Base-by-base conservation (phyloP, 2,888 invertebrate genomes). In the Acrocyrtus sp. region DNA sequence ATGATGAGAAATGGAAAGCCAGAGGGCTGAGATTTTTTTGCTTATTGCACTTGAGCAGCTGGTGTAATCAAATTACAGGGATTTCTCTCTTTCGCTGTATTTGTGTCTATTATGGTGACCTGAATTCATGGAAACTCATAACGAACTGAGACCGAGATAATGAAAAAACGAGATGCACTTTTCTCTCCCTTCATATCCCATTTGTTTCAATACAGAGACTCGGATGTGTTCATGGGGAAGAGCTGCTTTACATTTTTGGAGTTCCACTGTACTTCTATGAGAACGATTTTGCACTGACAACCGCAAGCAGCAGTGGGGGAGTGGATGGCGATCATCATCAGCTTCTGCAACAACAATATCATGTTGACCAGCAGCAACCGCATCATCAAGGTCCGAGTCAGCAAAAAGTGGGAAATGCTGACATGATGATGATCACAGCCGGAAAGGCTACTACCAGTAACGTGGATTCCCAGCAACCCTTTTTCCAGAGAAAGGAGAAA, bases 191-290 rank as follows among this genome's bases (percentile, higher is more conserved):
- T n/a, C n/a, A n/a, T n/a, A 15, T 27, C 58, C 2, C n/a, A 1
- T 27, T 48, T 48, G 84, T 86, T 63, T 75, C 83, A 86, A 41
- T 85, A 90, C 88, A 95, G 94, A 90, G 94, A 68, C 93, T 94
- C 85, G 95, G 95, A 50, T 95, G 95, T 83, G 92, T 95, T 80
- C 95, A 95, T 82, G 95, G 95, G 0, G 95, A 96, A 84, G 95
- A 96, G 82, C 85, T 96, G 76, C 92, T 95, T 1, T 96, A 95
- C 83, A 89, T 96, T 75, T 95, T 96, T 83, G 96, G 96, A 3
- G 94, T 94, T 3, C 95, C 96, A 0, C 86, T 96, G 48, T 75
- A 70, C 54, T 70, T 66, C 62, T 74, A 74, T 56, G 67, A 75
- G 54, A 69, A 62, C 51, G 72, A 69, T 39, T 75, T 61, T 60